Conservation (phyloP, 1,140 invertebrate species). For the Eueides isabella region DNA sequence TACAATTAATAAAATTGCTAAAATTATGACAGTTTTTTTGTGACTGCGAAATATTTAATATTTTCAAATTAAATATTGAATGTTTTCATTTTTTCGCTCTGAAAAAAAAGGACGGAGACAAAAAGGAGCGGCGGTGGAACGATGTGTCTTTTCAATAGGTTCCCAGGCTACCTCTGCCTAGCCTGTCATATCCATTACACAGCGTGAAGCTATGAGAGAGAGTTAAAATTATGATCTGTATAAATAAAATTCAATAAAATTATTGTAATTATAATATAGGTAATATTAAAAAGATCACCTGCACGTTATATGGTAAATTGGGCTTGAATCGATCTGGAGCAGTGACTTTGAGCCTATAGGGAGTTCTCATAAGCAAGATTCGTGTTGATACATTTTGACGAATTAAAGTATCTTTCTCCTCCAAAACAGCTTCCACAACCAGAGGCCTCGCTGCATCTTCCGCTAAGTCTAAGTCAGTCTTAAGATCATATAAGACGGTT, state of each 20-base stretch:
- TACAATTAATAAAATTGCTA: constrained; percentile 35
- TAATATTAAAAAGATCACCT: constrained; percentile 82
- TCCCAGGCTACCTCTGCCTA: no score
- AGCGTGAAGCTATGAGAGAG: no score
- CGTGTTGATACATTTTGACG: constrained; percentile 90
- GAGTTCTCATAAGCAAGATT: constrained; percentile 90
- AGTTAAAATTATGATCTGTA: no score
- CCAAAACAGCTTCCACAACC: constrained; percentile 89
- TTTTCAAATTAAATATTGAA: no score
- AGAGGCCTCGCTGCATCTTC: constrained; percentile 90
- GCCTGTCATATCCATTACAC: no score
- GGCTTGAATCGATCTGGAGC: constrained; percentile 94
- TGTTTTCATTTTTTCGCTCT: no score
- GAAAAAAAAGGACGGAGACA: no score
- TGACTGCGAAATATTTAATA: no score
- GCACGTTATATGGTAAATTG: constrained; percentile 91
- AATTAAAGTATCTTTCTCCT: constrained; percentile 90
- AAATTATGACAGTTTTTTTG: no score
- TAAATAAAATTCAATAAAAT: no score
- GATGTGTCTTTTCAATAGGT: no score
- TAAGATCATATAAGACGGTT: constrained; percentile 87
- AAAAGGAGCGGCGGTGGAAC: no score
- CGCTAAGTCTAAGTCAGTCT: constrained; percentile 87
- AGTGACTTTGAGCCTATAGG: constrained; percentile 91
- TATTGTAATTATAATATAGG: not conserved